Evolutionary conservation across 2,113 vertebrate genomes (phyloP).

Genomic region (Apaloderma vittatum): DNA sequence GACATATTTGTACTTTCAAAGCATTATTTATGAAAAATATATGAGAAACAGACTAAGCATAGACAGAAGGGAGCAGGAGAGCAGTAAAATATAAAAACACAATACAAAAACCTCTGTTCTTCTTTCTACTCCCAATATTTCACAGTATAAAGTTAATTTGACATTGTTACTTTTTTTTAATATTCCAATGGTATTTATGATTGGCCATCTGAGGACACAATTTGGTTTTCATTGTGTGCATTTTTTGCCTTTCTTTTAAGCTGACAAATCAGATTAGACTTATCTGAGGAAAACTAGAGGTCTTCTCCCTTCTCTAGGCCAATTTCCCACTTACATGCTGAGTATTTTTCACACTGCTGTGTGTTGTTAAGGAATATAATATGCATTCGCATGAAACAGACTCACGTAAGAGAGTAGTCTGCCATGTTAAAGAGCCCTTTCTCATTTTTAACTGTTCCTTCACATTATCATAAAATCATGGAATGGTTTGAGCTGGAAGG

Average conservation of each 20-base stretch:
- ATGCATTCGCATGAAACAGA: neutral
- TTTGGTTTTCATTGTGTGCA: neutral
- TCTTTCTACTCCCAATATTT: neutral
- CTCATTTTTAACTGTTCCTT: neutral
- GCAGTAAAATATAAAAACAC: neutral
- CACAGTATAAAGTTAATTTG: neutral
- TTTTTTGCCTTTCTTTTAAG: neutral
- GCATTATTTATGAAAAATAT: neutral
- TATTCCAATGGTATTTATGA: neutral
- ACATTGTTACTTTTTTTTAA: neutral
- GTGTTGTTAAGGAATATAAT: neutral
- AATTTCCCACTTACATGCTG: neutral
- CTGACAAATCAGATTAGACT: neutral
- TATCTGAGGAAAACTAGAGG: neutral
- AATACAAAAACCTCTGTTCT: neutral
- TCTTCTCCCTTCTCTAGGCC: neutral
- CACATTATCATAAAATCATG: neutral
- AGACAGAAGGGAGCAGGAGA: neutral
- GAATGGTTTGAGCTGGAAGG: neutral
- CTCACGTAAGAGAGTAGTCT: neutral
- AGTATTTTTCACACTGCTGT: neutral
- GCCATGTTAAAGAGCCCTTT: neutral
- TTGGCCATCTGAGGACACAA: neutral
- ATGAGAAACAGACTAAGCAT: neutral
- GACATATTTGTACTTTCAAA: neutral